phyloP scores from a whole-genome alignment of 2,797 vertebrate genomes.

The Allochrocebus solatus region DNA sequence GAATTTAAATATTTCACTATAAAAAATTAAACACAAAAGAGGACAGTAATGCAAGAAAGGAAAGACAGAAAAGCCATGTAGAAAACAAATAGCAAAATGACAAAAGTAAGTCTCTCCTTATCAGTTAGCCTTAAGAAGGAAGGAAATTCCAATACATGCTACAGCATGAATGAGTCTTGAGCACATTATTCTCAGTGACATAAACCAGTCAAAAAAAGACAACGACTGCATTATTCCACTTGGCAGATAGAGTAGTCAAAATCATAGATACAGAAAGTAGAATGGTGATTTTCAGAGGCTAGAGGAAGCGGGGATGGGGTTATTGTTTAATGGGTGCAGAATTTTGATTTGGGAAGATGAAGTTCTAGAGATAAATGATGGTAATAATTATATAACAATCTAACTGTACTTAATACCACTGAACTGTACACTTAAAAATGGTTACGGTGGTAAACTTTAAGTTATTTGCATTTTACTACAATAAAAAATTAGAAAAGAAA shows the following conservation, averaged over 20 bases:
- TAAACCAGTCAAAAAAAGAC: background rate
- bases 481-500: background rate
- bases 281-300: background rate
- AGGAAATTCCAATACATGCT: background rate
- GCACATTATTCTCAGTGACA: background rate
- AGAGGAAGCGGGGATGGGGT: background rate
- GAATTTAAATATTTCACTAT: background rate
- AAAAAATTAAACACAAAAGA: background rate
- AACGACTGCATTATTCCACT: background rate
- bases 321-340: background rate
- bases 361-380: background rate
- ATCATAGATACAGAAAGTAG: background rate
- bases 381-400: background rate
- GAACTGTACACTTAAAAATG: background rate
- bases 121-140: background rate
- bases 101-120: background rate
- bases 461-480: background rate
- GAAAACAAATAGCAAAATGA: background rate
- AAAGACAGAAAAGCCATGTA: background rate
- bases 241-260: background rate
- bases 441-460: background rate
- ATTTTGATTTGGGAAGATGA: background rate
- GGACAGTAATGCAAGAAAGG: background rate
- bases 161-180: background rate
- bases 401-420: background rate